Evolutionary conservation across 2,113 vertebrate genomes (phyloP).

Genomic region (Patagioenas fasciata): DNA sequence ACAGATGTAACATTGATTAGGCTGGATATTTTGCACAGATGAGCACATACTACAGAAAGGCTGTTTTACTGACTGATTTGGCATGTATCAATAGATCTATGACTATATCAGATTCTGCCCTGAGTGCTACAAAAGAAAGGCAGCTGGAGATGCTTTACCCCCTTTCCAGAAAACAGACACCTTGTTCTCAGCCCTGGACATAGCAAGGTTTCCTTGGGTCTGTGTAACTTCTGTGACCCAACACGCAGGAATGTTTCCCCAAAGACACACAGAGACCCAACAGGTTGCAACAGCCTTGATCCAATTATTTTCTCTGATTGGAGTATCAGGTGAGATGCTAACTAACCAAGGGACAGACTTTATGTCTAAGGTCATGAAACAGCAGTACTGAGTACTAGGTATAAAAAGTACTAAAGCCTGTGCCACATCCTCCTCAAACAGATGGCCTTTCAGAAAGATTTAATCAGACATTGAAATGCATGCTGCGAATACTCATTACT

Average conservation of each 20-base stretch:
- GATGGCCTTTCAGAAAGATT: conserved; percentile 71
- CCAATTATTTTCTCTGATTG: neutral
- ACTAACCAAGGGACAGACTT: conserved; percentile 38
- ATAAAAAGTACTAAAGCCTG: conserved; percentile 52
- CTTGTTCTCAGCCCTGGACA: neutral
- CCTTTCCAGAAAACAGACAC: neutral
- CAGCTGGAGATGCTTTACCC: neutral
- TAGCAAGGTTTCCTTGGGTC: neutral
- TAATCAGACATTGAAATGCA: conserved; percentile 69
- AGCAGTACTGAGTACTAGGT: conserved; percentile 4
- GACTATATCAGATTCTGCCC: neutral
- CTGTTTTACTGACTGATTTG: neutral
- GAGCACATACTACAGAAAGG: neutral
- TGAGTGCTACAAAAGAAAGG: neutral
- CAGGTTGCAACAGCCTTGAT: neutral
- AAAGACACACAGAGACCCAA: neutral
- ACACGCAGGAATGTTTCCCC: neutral
- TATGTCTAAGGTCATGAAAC: conserved; percentile 55
- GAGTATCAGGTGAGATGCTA: neutral
- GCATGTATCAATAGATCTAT: neutral
- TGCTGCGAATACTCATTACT: conserved; percentile 70
- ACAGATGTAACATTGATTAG: neutral
- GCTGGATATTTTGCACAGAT: neutral
- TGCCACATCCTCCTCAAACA: conserved; percentile 61
- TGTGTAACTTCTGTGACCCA: neutral